Evolutionary conservation across 2,888 invertebrate species (phyloP), one percentile per base, ranked within the genome.

Genomic region (Aleiodes leptofemur): DNA sequence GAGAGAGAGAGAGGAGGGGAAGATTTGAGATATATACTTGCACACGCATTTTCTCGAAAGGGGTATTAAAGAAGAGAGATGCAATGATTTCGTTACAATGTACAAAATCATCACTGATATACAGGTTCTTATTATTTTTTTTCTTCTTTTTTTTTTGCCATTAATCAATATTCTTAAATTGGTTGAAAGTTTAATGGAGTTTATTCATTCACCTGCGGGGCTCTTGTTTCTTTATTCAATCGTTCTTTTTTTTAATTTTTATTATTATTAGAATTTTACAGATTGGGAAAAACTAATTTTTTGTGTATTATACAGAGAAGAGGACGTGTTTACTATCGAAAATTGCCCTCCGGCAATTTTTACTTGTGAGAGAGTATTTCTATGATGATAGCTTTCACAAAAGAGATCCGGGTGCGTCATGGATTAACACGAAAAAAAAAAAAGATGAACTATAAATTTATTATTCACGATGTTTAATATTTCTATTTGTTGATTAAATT

Each of bases 61-160:
- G 50, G 50, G 53, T 56, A 34, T 34, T 69, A 69, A 75, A 64
- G 57, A 57, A 68, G 74, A 73, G 77, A 76, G 76, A 73, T 69
- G 77, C 74, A 76, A 76, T 71, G 76, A 76, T 74, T 51, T 74
- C 16, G 76, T 69, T 57, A 31, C 14, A 73, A 70, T 64, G 57
- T 43, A 43, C 9, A 43, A 43, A 43, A 43, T 43, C 43, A 43
- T 43, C 43, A 43, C 43, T 43, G 43, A 11, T 43, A 11, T 43
- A 43, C 43, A 43, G 43, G 43, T 43, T 43, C 4, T 23, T 43
- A 11, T 43, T 43, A 9, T 43, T 38, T 38, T 0, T 43, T 43
- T 43, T 43, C 8, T 43, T 8, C 0, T 8, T 43, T 43, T 43
- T 43, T 8, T 8, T 8, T 3, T 43, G 11, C 43, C 43, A 43